phyloP scores from a whole-genome alignment of 2,797 vertebrate genomes.

The Ctenopoma multispine region DNA sequence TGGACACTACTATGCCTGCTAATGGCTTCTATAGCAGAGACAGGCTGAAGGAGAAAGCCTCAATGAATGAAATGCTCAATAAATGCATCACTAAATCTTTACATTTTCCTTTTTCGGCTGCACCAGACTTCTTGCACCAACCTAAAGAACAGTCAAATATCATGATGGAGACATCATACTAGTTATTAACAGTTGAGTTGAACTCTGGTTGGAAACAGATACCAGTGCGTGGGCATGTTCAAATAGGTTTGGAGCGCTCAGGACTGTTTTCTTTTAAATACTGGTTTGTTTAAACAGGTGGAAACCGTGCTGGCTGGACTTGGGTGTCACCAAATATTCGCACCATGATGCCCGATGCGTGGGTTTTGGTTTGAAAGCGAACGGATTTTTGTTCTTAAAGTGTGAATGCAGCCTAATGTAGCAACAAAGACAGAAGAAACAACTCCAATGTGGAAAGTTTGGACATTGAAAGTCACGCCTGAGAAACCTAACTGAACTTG shows the following conservation, averaged over 20 bases:
- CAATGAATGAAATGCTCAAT: too few species aligned
- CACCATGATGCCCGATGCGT: neutral
- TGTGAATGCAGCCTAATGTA: neutral
- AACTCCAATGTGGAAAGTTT: neutral
- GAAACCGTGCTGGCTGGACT: neutral
- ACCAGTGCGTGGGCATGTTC: constrained; percentile 6
- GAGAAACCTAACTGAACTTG: neutral
- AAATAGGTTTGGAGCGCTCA: neutral
- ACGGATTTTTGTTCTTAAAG: neutral
- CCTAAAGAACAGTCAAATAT: neutral
- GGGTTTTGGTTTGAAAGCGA: constrained; percentile 22
- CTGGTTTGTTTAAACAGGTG: constrained; percentile 45
- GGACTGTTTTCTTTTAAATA: constrained; percentile 4
- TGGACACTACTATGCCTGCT: neutral
- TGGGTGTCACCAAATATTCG: constrained; percentile 39
- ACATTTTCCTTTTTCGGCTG: too few species aligned
- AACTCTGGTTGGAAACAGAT: neutral
- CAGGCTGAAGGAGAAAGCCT: neutral
- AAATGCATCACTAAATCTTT: too few species aligned
- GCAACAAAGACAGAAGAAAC: constrained; percentile 3
- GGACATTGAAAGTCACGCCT: neutral
- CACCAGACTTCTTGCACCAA: too few species aligned
- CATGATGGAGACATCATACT: neutral
- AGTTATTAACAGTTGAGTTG: neutral
- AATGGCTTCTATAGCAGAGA: neutral